Evolutionary conservation across 2,888 invertebrate species (phyloP), one percentile per base, ranked within the genome.

Genomic region (Eupithecia inturbata): DNA sequence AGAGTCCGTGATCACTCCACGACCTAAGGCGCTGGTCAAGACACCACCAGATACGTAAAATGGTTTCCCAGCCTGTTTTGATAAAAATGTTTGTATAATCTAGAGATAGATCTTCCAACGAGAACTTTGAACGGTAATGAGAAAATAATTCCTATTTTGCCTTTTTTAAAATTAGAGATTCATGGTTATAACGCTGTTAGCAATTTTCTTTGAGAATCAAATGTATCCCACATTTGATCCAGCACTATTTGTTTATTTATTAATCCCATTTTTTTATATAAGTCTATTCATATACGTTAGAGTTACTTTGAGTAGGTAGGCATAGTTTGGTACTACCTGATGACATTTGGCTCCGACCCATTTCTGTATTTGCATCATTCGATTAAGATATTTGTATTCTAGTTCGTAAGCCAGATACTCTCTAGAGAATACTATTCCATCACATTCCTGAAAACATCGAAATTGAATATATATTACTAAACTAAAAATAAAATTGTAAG

Each of bases 371-470:
- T 76, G 78, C 72, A 80, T 71, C 80, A 92, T 81, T 67, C 86
- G 84, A 76, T 10, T 31, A 36, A 64, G 63, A 36, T 64, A 64
- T 22, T 31, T 64, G 33, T 36, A 12, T n/a, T 86, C 83, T 19
- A 92, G 75, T 82, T 91, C 91, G 71, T 86, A 91, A 7, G 89
- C 79, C 7, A 92, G 79, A 81, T 85, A 90, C 75, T 91, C 91
- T 79, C 92, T 84, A 3, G 88, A 82, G 10, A 93, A 74, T 67
- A 92, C 77, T 64, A 93, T 84, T 14, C 89, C 91, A 67, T 92
- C 92, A 1, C 87, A 79, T 82, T 88, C 88, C 93, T 93, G 77
- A 80, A 4, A 80, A 78, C 57, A 64, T 16, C 22, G 26, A 12
- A 12, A 26, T 22, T 67, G 0, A 31, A 49, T 33, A 53, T 12